Evolutionary conservation across 2,888 invertebrate genomes (phyloP), one percentile per base, ranked within the genome.

Genomic region (Sipunculus nudus): DNA sequence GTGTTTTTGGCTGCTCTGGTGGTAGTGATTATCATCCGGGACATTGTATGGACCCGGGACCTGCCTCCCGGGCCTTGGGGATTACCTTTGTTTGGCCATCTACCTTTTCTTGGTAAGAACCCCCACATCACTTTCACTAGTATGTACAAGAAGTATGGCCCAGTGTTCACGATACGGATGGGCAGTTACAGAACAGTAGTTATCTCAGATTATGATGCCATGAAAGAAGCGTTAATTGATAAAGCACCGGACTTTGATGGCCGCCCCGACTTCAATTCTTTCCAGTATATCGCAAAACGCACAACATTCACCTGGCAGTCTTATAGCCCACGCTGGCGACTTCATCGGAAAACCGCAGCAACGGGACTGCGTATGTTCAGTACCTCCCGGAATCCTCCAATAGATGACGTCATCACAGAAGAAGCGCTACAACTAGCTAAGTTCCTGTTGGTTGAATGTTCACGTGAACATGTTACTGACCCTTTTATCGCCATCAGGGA

Each of bases 281-380:
- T 79, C 63, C 65, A 71, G 50, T 73, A 74, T 53, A 70, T 78
- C 13, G 75, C 74, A 4, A 73, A 76, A 23, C 78, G 78, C 3
- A 76, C 75, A 52, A 77, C 75, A 48, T 76, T 79, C 78, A 75
- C 74, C 5, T 79, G 78, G 48, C 70, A 74, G 28, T 72, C 76
- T 59, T 78, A 72, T 47, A 73, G 75, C 23, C 62, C 71, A 1
- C 59, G 71, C 13, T 78, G 78, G 77, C 75, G 73, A 61, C 48
- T 72, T 40, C 78, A 79, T 59, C 60, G 77, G 16, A 53, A 63
- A 26, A 73, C 78, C 10, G 75, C 79, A 0, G 74, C 77, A 41
- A 75, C 75, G 35, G 71, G 74, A 2, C 63, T 78, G 43, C 61
- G 70, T 2, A 57, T 69, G 5, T 53, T 71, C 8, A 73, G 72